A percentile compares a stretch with the other conserved stretches of the same genome.
Evolutionary conservation across 2,888 invertebrate species (phyloP).

Genomic region (Hirtodrosophila cameraria): DNA sequence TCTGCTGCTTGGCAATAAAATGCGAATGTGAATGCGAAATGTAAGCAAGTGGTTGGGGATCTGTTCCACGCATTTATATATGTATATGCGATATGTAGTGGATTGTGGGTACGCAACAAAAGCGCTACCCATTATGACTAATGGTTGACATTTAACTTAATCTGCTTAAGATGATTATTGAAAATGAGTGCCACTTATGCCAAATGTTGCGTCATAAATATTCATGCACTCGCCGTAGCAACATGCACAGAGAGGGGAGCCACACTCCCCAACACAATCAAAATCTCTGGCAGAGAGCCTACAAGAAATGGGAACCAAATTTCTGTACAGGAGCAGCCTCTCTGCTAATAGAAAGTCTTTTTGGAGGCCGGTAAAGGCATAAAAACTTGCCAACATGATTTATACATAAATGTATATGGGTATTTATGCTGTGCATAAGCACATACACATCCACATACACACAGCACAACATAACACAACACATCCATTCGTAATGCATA

Average conservation of each 20-base stretch:
- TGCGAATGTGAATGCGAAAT: constrained; percentile 58
- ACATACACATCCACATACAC: too few relatives aligned
- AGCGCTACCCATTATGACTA: constrained; percentile 77
- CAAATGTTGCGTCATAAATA: constrained; percentile 80
- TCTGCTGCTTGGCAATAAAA: constrained; percentile 71
- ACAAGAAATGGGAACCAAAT: constrained; percentile 27
- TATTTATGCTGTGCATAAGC: constrained; percentile 58
- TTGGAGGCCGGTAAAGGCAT: constrained; percentile 62
- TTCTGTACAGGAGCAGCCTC: constrained; percentile 35
- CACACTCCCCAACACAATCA: constrained; percentile 39
- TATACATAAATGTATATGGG: constrained; percentile 65
- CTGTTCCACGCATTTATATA: constrained; percentile 21
- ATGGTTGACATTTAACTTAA: constrained; percentile 79
- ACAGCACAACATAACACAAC: constrained; percentile 18
- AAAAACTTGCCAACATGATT: constrained; percentile 80
- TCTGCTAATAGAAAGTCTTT: constrained; percentile 72
- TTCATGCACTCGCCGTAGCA: constrained; percentile 67
- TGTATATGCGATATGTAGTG: not conserved
- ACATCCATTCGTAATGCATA: constrained; percentile 62
- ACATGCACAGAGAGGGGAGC: not conserved
- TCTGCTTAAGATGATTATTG: constrained; percentile 79
- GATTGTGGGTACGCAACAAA: constrained; percentile 55
- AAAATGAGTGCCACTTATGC: constrained; percentile 78
- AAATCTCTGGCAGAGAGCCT: constrained; percentile 49
- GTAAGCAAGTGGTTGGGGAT: constrained; percentile 61